Evolutionary conservation across 2,888 invertebrate species (phyloP).

Genomic region (Hyppa rectilinea): DNA sequence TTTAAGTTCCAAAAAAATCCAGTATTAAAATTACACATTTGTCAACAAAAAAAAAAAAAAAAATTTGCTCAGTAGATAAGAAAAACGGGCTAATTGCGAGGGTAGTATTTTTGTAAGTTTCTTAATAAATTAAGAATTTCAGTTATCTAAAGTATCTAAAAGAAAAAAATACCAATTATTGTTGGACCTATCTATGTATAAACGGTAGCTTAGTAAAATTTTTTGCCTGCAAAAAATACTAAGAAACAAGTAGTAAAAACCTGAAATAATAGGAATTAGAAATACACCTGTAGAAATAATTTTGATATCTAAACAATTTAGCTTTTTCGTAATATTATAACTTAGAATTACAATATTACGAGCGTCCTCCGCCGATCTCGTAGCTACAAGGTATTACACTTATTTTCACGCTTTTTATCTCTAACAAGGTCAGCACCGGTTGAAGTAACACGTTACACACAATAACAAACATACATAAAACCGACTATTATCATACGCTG

Average conservation of each 20-base stretch:
- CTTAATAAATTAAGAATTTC: too few relatives aligned
- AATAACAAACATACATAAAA: constrained; percentile 35
- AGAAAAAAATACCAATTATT: too few relatives aligned
- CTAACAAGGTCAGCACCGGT: constrained; percentile 58
- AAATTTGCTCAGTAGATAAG: too few relatives aligned
- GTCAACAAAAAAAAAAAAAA: neutral
- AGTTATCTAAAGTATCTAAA: too few relatives aligned
- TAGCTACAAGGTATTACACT: constrained; percentile 46
- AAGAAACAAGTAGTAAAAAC: neutral
- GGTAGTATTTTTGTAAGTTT: neutral
- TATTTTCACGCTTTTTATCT: constrained; percentile 64
- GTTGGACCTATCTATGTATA: too few relatives aligned
- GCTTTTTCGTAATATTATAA: too few relatives aligned
- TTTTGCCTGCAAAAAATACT: neutral
- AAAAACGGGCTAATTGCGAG: neutral
- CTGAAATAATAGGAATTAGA: neutral
- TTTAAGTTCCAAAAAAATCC: neutral
- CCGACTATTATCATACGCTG: constrained; percentile 34
- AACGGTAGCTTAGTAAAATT: neutral
- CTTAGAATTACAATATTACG: too few relatives aligned
- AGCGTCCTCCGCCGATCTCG: constrained; percentile 36
- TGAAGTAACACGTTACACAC: constrained; percentile 47
- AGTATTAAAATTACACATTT: neutral
- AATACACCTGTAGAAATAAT: neutral
- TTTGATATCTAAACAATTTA: neutral